These are phyloP conservation scores for Amiota mariae DNA, from an alignment of 2,888 invertebrate species.

Conservation along the genomic window DNA sequence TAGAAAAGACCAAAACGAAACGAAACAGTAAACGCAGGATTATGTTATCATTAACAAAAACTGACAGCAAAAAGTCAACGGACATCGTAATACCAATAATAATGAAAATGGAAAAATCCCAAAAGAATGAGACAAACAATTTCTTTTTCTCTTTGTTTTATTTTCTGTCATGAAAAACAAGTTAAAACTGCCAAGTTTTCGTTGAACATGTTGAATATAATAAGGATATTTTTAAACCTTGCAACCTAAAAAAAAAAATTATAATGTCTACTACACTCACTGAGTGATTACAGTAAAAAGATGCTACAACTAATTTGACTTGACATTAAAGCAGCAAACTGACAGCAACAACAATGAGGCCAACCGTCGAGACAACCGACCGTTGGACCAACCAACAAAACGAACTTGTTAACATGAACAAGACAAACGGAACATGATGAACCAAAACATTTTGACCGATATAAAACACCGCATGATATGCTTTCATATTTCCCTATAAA, in stretches of 20 bases:
- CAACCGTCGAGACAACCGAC: not conserved
- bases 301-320: conserved; percentile 53
- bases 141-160: no score
- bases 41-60: not conserved
- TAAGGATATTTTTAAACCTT: conserved; percentile 4
- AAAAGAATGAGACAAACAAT: no score
- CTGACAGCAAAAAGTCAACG: conserved; percentile 7
- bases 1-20: no score
- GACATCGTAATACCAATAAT: not conserved
- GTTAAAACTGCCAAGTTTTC: not conserved
- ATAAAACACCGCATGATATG: conserved; percentile 2
- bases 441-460: no score
- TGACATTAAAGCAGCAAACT: conserved; percentile 49
- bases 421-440: not conserved
- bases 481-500: not conserved
- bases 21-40: no score
- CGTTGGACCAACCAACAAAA: not conserved
- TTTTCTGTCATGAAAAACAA: not conserved
- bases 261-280: conserved; percentile 7
- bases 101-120: not conserved
- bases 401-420: conserved; percentile 23
- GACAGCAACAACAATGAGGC: conserved; percentile 36
- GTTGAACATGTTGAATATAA: not conserved
- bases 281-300: conserved; percentile 18
- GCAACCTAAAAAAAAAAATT: conserved; percentile 1